phyloP scores from a whole-genome alignment of 1,140 invertebrate genomes.

The Brachionus sp. region DNA sequence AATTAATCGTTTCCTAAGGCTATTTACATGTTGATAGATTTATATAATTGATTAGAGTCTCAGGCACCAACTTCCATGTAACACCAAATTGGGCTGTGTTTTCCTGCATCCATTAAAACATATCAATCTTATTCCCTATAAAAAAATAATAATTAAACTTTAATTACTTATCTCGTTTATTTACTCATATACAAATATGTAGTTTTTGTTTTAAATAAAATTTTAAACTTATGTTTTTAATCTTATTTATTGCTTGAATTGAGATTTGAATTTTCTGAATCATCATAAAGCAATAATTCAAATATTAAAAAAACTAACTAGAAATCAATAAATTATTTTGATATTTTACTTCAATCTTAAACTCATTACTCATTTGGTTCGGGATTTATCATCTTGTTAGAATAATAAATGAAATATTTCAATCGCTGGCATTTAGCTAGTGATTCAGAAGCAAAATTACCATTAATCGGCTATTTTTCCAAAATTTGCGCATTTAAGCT shows the following conservation, averaged over 20 bases:
- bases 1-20: not conserved
- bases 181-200: not conserved
- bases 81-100: not conserved
- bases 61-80: not conserved
- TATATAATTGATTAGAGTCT: not conserved
- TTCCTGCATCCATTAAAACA: not conserved
- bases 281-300: not conserved
- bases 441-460: not conserved
- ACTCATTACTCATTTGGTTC: not conserved
- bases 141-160: not conserved
- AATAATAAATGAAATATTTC: not conserved
- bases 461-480: not conserved
- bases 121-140: not conserved
- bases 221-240: conserved; percentile 6
- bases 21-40: not conserved
- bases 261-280: not conserved
- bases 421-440: not conserved
- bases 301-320: conserved; percentile 1
- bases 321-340: conserved; percentile 11
- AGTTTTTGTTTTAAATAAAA: not conserved
- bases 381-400: not conserved
- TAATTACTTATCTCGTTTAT: not conserved
- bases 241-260: conserved; percentile 3
- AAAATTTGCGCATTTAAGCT: not conserved
- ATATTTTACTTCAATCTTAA: conserved; percentile 11